Conservation (phyloP, 2,888 invertebrate genomes). For the Agonopterix alstromeriana region DNA sequence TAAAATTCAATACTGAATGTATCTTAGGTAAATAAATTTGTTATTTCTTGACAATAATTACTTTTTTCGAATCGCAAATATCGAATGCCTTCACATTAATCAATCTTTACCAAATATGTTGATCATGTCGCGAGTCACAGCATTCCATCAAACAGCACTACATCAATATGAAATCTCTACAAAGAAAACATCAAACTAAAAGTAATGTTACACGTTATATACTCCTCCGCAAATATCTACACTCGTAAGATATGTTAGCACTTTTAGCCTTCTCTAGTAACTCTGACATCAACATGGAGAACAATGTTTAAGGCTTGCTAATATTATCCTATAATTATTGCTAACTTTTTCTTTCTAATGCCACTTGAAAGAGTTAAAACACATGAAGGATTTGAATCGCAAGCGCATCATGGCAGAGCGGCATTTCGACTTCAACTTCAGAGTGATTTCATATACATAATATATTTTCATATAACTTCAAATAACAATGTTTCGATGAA, state of each 20-base stretch:
- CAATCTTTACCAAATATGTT: conserved; percentile 24
- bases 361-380: conserved; percentile 34
- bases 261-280: conserved; percentile 28
- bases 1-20: conserved; percentile 10
- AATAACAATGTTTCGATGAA: conserved; percentile 27
- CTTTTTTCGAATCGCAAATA: conserved; percentile 3
- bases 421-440: conserved; percentile 12
- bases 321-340: conserved; percentile 57
- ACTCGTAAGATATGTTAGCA: conserved; percentile 69
- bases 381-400: conserved; percentile 14
- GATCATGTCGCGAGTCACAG: conserved; percentile 31
- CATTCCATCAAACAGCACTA: conserved; percentile 58
- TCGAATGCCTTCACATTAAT: conserved; percentile 17
- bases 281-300: conserved; percentile 27
- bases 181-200: conserved; percentile 69
- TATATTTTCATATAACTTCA: conserved; percentile 19
- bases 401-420: conserved; percentile 15
- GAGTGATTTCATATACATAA: conserved; percentile 3
- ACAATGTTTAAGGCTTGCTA: conserved; percentile 44
- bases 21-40: conserved; percentile 4
- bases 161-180: conserved; percentile 64
- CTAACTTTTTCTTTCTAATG: conserved; percentile 48
- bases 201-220: conserved; percentile 51
- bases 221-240: conserved; percentile 48
- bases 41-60: neutral